Base-by-base conservation (phyloP, 2,113 vertebrate species). In the Tragulus kanchil region DNA sequence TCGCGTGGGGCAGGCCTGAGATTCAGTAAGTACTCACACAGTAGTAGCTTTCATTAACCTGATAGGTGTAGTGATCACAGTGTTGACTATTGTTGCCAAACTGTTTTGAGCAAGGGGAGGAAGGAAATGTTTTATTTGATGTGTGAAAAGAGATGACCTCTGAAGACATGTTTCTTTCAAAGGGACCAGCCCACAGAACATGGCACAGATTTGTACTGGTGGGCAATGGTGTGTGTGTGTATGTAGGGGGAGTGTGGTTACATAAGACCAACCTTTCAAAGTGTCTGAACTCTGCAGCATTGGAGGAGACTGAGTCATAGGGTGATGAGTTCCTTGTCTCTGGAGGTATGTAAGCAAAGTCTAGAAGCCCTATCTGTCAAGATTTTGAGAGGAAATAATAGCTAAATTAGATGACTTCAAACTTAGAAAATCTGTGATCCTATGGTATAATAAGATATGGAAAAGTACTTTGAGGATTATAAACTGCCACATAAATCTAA, bases 401-500 rank as follows among this genome's bases (percentile, higher is more conserved):
- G 25, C 89, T 95, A 71, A 89, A 77, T 90, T 85, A 90, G 52
- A 59, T 71, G 58, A 58, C n/a, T 89, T 92, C 73, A 54, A 90
- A 85, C 56, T 89, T 89, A 59, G 23, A 86, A 90, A 59, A 94
- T 97, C 45, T 93, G 26, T 92, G 50, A 50, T 89, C 86, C 50
- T 58, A 2, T 86, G 25, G 31, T 71, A 91, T 79, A 82, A 92
- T 88, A 85, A 87, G 65, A 56, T 69, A 71, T 77, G 87, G 90
- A 79, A 93, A 95, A 96, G 81, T 93, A 85, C 59, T 82, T 90
- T n/a, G 64, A 97, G 42, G 58, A 92, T 90, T 93, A 75, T 77
- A 96, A 93, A 84, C 86, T 78, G 28, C 28, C 95, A 79, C 62
- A 85, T 90, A 97, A 90, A 97, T 95, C 81, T 95, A 92, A 92